These are phyloP conservation scores for Montipora sp. DNA, from an alignment of 64 coral and sea anemone species.

Conservation along the genomic window DNA sequence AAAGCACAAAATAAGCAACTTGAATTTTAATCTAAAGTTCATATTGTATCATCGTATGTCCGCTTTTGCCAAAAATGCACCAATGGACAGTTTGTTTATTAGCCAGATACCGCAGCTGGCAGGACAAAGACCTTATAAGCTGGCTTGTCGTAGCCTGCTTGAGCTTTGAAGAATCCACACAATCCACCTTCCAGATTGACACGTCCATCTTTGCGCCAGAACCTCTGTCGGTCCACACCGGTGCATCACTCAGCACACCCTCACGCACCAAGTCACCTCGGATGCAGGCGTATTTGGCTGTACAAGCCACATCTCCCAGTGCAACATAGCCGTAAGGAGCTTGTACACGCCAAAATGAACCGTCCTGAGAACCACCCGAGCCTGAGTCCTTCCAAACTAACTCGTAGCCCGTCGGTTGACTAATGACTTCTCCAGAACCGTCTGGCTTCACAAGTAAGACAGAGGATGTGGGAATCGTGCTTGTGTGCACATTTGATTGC, in stretches of 20 bases:
- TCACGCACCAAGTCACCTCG: not conserved
- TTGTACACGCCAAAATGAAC: slow-evolving; percentile 1
- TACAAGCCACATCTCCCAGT: slow-evolving; percentile 16
- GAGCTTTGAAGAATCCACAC: slow-evolving; percentile 7
- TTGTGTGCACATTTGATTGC: not conserved
- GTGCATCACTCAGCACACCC: not conserved
- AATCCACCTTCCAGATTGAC: not conserved
- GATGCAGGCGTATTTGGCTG: slow-evolving; percentile 17
- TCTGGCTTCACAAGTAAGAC: slow-evolving; percentile 9
- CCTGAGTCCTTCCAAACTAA: not conserved
- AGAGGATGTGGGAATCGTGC: not conserved
- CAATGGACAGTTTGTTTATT: too few relatives aligned
- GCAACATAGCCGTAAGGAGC: not conserved
- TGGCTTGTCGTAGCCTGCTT: not conserved
- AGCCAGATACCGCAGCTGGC: not conserved
- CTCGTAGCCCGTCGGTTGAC: not conserved
- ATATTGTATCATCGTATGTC: too few relatives aligned
- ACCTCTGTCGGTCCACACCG: not conserved
- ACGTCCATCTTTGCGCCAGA: not conserved
- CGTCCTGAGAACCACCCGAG: not conserved
- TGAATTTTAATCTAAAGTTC: too few relatives aligned
- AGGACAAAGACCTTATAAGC: not conserved
- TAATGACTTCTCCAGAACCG: not conserved
- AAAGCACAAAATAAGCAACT: too few relatives aligned
- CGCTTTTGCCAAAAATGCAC: too few relatives aligned